Evolutionary conservation across 2,113 vertebrate species (phyloP), one percentile per base, ranked within the genome.

Genomic region (Heterotis niloticus): DNA sequence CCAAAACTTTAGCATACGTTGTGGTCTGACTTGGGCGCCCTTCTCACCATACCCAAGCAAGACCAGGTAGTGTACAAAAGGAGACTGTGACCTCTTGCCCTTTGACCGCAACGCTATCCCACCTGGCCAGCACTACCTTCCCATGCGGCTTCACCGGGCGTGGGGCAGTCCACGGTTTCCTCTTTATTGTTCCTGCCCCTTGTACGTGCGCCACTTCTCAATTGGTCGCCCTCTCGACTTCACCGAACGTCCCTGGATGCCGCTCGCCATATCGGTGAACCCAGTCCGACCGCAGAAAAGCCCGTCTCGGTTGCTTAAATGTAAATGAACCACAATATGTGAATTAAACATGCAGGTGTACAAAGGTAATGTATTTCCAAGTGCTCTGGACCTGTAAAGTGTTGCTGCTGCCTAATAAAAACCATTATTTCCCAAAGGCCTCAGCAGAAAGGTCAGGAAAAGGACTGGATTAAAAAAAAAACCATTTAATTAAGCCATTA

Each of bases 401-500:
- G 14, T 62, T 10, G 1, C 59, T 62, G 59, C 20, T 62, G 59
- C 59, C 20, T 20, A 34, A 72, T n/a, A 72, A n/a, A 54, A 72
- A 34, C 20, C 69, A 51, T 72, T 52, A 72, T 74, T 23, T 59
- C 71, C 56, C 20, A 26, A 59, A 74, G 71, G 52, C 24, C 54
- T 44, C 34, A 7, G 34, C 34, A 74, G 11, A 59, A 59, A 74
- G 71, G 52, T 57, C 54, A 57, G 26, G 26, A 54, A 51, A 11
- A 74, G 5, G 24, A 23, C 57, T 23, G 24, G 51, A 28, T 56
- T 44, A 4, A 74, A 57, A 74, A 44, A n/a, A 74, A 74, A 51
- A 74, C 54, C 51, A 74, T 24, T 74, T 74, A 18, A 16, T 74
- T n/a, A 59, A 59, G 16, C 28, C 12, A 18, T 74, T 74, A 57